Percentiles rank a stretch among this genome's conserved stretches.
These are phyloP conservation scores for Chouioia cunea DNA, from an alignment of 2,888 invertebrate genomes.

Conservation along the genomic window DNA sequence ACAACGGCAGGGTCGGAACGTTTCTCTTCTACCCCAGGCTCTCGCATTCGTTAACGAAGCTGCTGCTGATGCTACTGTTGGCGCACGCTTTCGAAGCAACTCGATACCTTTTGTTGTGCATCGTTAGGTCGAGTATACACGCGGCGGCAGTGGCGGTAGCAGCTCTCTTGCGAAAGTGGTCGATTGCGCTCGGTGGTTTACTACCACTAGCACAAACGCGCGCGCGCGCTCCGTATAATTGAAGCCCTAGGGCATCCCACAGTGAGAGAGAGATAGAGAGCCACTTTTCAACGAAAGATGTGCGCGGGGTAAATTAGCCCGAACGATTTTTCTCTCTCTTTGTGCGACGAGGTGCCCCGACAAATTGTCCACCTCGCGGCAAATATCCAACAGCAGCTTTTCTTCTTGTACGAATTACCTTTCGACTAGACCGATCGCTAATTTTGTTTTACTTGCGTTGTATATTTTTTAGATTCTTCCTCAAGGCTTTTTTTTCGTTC, in stretches of 20 bases:
- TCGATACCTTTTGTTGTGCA: constrained; percentile 63
- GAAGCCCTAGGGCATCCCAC: constrained; percentile 53
- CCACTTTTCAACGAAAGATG: constrained; percentile 24
- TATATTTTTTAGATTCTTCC: too few species aligned
- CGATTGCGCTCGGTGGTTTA: constrained; percentile 58
- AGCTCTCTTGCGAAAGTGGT: constrained; percentile 52
- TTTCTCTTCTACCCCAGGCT: constrained; percentile 43
- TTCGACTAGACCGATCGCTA: background rate
- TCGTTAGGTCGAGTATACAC: constrained; percentile 58
- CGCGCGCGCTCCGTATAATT: constrained; percentile 53
- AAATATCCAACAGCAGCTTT: constrained; percentile 28
- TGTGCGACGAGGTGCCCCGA: too few species aligned
- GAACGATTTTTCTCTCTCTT: too few species aligned
- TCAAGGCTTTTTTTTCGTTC: too few species aligned
- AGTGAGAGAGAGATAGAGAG: constrained; percentile 17
- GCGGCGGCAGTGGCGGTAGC: background rate
- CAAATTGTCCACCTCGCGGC: background rate
- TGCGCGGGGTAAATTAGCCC: constrained; percentile 25
- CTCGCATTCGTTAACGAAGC: constrained; percentile 60
- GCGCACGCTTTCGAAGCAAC: constrained; percentile 56
- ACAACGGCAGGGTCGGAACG: constrained; percentile 42
- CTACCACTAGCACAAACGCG: constrained; percentile 15
- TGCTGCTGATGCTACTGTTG: background rate
- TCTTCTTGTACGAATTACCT: constrained; percentile 26
- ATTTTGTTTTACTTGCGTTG: too few species aligned